Evolutionary conservation across 2,888 invertebrate species (phyloP).

Genomic region (Emmelina monodactyla): DNA sequence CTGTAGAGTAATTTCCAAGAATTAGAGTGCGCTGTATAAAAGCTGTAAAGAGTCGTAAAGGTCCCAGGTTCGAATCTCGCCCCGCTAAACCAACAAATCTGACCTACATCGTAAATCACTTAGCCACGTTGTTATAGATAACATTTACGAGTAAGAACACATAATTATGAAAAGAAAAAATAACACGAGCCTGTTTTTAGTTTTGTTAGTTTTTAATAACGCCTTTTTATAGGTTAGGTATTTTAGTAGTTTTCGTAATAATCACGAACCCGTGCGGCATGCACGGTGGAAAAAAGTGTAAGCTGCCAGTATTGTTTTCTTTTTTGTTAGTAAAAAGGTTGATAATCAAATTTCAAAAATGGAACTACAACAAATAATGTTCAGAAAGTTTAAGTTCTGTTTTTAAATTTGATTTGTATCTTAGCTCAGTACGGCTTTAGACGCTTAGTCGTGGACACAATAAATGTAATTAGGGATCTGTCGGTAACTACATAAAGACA

Average conservation of each 20-base stretch:
- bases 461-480: slow-evolving; percentile 51
- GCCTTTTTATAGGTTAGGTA: slow-evolving; percentile 12
- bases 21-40: slow-evolving; percentile 33
- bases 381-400: too few relatives aligned
- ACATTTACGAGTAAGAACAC: slow-evolving; percentile 45
- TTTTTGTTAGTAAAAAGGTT: too few relatives aligned
- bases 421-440: too few relatives aligned
- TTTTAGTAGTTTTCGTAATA: too few relatives aligned
- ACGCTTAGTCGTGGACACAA: too few relatives aligned
- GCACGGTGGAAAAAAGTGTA: too few relatives aligned
- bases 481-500: slow-evolving; percentile 32
- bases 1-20: slow-evolving; percentile 24
- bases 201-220: slow-evolving; percentile 23
- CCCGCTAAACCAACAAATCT: slow-evolving; percentile 61
- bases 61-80: slow-evolving; percentile 47
- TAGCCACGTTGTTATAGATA: slow-evolving; percentile 60
- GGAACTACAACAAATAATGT: slow-evolving; percentile 28
- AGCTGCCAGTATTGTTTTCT: too few relatives aligned
- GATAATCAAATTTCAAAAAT: slow-evolving; percentile 25
- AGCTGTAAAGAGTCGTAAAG: slow-evolving; percentile 38
- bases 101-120: slow-evolving; percentile 63
- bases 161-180: slow-evolving; percentile 28
- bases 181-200: slow-evolving; percentile 4
- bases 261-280: too few relatives aligned
- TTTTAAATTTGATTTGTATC: too few relatives aligned